phyloP scores from a whole-genome alignment of 2,797 vertebrate genomes.

The Etheostoma perlongum region DNA sequence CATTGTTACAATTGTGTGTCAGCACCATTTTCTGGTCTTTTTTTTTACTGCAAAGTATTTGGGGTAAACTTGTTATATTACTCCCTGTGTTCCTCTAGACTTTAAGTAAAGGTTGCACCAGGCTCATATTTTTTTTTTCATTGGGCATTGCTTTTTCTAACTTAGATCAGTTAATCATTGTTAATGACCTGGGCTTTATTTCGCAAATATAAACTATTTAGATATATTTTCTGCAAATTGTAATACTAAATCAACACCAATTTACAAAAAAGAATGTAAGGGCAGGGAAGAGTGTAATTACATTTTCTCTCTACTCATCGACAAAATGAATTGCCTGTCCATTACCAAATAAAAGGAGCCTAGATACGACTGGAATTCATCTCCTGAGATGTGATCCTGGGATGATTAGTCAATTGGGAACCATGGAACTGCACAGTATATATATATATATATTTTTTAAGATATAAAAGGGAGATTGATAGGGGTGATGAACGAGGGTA shows the following conservation, averaged over 20 bases:
- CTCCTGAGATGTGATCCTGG: constrained; percentile 33
- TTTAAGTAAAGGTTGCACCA: no score
- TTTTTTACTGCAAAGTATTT: no score
- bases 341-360: constrained; percentile 54
- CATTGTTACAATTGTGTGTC: no score
- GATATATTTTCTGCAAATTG: background rate
- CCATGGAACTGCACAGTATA: constrained; percentile 4
- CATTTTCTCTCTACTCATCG: background rate
- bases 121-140: background rate
- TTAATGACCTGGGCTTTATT: background rate
- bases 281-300: constrained; percentile 10
- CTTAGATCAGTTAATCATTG: background rate
- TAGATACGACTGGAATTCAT: constrained; percentile 26
- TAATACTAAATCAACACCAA: background rate
- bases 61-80: no score
- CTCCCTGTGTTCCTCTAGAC: no score
- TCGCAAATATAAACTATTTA: background rate
- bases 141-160: background rate
- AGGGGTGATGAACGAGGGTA: constrained; percentile 41
- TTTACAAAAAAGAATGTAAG: background rate
- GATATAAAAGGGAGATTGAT: constrained; percentile 33
- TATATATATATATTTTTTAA: background rate
- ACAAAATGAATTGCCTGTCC: constrained; percentile 32
- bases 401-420: constrained; percentile 50
- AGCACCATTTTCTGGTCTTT: no score